Percentiles rank a stretch among this genome's conserved stretches.
Evolutionary conservation across 35 echinoderm and acorn worm genomes (phyloP).

Genomic region (Eucidaris tribuloides): DNA sequence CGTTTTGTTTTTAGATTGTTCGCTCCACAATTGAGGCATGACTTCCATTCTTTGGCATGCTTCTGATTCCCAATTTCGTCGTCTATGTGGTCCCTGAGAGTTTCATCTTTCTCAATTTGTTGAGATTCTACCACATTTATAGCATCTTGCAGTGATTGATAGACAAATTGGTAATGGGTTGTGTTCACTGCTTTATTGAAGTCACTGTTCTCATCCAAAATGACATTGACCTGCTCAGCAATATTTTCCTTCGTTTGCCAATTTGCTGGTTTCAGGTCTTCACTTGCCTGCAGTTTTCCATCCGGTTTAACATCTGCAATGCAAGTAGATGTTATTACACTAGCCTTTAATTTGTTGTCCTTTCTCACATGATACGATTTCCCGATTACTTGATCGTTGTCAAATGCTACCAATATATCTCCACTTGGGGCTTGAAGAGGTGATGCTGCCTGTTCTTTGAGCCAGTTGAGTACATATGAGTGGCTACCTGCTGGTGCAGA

Average conservation of each 20-base stretch:
- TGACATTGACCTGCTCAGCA: background rate
- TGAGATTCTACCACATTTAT: background rate
- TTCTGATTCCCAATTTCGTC: background rate
- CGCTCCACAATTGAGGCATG: background rate
- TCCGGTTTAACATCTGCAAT: conserved; percentile 20
- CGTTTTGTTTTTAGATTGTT: conserved; percentile 1
- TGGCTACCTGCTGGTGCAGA: conserved; percentile 9
- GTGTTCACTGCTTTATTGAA: background rate
- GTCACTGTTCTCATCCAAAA: background rate
- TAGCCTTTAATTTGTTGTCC: conserved; percentile 27
- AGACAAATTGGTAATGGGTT: background rate
- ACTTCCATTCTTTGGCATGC: background rate
- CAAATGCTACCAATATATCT: background rate
- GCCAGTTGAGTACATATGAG: background rate
- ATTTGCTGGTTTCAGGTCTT: conserved; percentile 22
- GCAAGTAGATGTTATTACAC: conserved; percentile 23
- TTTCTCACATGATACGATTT: conserved; percentile 34
- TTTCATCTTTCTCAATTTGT: background rate
- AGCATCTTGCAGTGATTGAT: background rate
- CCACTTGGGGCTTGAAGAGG: background rate
- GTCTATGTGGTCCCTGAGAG: background rate
- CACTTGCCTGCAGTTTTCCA: conserved; percentile 13
- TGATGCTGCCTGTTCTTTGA: background rate
- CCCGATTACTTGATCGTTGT: background rate
- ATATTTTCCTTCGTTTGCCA: conserved; percentile 9